Conservation (phyloP, 2,888 invertebrate genomes). For the Nymphalis polychloros region DNA sequence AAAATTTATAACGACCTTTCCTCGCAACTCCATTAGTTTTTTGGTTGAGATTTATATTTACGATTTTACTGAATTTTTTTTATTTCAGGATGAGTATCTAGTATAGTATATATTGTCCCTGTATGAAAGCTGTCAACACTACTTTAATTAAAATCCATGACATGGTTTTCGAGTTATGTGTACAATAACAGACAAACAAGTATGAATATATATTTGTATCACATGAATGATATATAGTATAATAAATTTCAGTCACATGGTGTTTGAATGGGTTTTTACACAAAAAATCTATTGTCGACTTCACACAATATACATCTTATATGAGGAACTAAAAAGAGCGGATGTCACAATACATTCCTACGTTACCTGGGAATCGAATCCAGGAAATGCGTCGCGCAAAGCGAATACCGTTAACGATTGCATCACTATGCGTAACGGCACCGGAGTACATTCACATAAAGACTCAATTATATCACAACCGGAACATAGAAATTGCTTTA, state of each 20-base stretch:
- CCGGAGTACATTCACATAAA: slow-evolving; percentile 48
- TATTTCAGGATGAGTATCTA: too few species aligned
- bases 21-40: too few species aligned
- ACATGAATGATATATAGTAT: too few species aligned
- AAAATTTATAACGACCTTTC: too few species aligned
- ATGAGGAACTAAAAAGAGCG: slow-evolving; percentile 19
- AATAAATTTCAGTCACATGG: background rate
- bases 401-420: slow-evolving; percentile 54
- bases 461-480: slow-evolving; percentile 62
- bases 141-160: too few species aligned
- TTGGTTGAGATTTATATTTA: too few species aligned
- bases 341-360: slow-evolving; percentile 50
- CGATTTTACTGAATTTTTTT: too few species aligned
- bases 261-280: background rate
- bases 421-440: slow-evolving; percentile 63
- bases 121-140: too few species aligned
- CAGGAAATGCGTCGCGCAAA: slow-evolving; percentile 68
- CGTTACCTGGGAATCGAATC: slow-evolving; percentile 64
- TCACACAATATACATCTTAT: slow-evolving; percentile 5
- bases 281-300: background rate
- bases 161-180: too few species aligned
- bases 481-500: slow-evolving; percentile 73
- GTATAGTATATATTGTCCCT: too few species aligned
- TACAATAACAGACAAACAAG: too few species aligned
- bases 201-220: background rate